These are phyloP conservation scores for Mamestra brassicae DNA, from an alignment of 2,888 invertebrate species.

Conservation along the genomic window DNA sequence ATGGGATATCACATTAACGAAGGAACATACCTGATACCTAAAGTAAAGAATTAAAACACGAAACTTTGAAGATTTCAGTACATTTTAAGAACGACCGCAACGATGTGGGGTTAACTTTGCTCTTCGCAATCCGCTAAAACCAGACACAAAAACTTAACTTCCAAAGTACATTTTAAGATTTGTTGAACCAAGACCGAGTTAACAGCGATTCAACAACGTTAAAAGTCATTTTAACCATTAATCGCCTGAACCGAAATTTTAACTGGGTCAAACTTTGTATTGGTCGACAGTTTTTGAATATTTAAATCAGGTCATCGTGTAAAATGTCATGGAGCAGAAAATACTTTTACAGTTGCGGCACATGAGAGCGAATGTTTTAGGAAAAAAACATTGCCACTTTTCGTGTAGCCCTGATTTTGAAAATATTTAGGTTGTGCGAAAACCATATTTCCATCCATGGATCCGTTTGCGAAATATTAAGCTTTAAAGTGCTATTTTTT, in stretches of 20 bases:
- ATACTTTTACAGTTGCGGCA: neutral
- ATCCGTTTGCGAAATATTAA: no score
- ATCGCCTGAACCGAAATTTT: neutral
- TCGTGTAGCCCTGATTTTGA: no score
- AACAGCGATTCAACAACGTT: slow-evolving; percentile 70
- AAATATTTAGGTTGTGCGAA: no score
- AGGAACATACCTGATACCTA: neutral
- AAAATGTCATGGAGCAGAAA: neutral
- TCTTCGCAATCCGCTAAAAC: slow-evolving; percentile 64
- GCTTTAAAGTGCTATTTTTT: no score
- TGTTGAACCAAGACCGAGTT: slow-evolving; percentile 61
- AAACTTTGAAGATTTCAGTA: slow-evolving; percentile 30
- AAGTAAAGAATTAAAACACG: slow-evolving; percentile 10
- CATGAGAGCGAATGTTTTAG: neutral
- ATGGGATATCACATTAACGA: neutral
- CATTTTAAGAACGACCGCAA: slow-evolving; percentile 32
- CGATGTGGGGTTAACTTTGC: slow-evolving; percentile 63
- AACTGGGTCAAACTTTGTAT: slow-evolving; percentile 31
- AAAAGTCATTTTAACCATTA: slow-evolving; percentile 28
- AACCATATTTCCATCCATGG: neutral
- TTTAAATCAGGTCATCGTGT: slow-evolving; percentile 32
- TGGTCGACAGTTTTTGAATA: slow-evolving; percentile 1
- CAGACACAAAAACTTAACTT: slow-evolving; percentile 60
- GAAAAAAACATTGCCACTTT: no score
- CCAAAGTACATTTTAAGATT: slow-evolving; percentile 68